Evolutionary conservation across 2,113 vertebrate species (phyloP).

Genomic region (Upupa epops): DNA sequence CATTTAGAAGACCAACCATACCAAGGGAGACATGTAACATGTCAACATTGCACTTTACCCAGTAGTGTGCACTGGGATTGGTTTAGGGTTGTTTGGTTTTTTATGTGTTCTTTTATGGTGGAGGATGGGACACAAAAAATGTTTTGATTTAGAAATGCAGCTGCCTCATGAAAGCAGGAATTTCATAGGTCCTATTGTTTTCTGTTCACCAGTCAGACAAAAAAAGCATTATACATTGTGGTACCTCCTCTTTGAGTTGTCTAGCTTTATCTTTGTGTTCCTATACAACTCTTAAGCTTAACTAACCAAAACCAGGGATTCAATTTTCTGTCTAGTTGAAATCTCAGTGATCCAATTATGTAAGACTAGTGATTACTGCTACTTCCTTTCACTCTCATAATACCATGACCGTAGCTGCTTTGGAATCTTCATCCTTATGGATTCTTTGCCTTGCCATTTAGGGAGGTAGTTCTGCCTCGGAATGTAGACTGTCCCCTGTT

Average conservation of each 20-base stretch:
- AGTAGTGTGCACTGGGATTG: not conserved
- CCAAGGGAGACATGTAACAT: not conserved
- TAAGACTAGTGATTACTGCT: not conserved
- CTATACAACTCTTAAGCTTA: not conserved
- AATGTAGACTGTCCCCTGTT: not conserved
- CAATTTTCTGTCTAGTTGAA: constrained; percentile 22
- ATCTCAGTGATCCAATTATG: constrained; percentile 45
- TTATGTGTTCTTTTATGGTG: not conserved
- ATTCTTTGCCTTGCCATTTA: not conserved
- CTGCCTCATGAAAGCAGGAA: not conserved
- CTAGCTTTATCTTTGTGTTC: not conserved
- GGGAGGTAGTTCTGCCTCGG: not conserved
- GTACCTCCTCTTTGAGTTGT: not conserved
- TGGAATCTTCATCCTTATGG: not conserved
- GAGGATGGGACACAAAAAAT: not conserved
- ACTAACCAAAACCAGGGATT: not conserved
- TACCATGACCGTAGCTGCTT: not conserved
- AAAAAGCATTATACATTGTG: not conserved
- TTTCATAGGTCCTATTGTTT: not conserved
- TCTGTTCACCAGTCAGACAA: not conserved
- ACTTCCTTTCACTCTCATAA: constrained; percentile 26
- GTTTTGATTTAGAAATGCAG: not conserved
- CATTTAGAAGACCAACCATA: not conserved
- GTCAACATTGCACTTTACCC: rapidly evolving
- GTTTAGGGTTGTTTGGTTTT: not conserved